A percentile compares a stretch with the other conserved stretches of the same genome.
Conservation (phyloP, 1,140 invertebrate species). For the Microplitis demolitor region DNA sequence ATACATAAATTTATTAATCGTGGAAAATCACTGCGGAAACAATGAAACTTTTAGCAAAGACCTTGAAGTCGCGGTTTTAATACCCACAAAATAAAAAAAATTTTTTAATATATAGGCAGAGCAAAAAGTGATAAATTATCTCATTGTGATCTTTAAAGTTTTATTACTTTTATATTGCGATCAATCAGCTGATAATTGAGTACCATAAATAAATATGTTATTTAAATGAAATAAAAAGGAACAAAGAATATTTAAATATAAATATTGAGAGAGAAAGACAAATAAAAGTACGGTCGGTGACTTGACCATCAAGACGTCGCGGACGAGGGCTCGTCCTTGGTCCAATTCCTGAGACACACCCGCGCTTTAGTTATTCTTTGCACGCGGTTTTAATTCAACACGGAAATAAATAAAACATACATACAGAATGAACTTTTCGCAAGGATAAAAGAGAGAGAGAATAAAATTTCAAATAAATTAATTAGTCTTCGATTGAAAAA, state of each 20-base stretch:
- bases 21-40: not conserved
- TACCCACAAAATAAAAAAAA: too few relatives aligned
- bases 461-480: not conserved
- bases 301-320: not conserved
- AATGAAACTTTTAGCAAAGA: too few relatives aligned
- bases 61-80: too few relatives aligned
- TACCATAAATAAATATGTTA: not conserved
- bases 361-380: conserved; percentile 16
- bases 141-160: too few relatives aligned
- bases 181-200: too few relatives aligned
- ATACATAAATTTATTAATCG: not conserved
- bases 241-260: not conserved
- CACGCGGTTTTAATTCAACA: conserved; percentile 14
- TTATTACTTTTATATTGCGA: too few relatives aligned
- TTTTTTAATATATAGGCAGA: too few relatives aligned
- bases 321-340: conserved; percentile 22
- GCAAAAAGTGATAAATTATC: too few relatives aligned
- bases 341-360: conserved; percentile 26
- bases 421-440: not conserved
- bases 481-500: not conserved
- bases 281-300: conserved; percentile 8
- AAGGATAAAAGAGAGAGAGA: not conserved
- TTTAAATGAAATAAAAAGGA: not conserved
- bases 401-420: conserved; percentile 15
- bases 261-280: not conserved